Evolutionary conservation across 2,888 invertebrate species (phyloP).

Genomic region (Strigamia transsilvanica): DNA sequence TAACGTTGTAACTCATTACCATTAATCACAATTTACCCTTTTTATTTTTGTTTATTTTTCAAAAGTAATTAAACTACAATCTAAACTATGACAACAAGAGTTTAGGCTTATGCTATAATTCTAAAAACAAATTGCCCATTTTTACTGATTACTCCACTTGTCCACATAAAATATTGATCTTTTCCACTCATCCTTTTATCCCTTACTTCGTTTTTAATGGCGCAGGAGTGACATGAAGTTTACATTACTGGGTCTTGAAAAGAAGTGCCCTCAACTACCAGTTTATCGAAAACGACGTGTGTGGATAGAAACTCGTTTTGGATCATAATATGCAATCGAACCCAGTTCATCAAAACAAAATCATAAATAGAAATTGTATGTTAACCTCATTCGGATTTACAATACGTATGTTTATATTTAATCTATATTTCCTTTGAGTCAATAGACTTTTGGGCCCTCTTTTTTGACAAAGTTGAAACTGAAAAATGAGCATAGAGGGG

Average conservation of each 20-base stretch:
- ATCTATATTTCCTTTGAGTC: no score
- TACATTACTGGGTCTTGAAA: neutral
- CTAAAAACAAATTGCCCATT: neutral
- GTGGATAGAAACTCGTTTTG: neutral
- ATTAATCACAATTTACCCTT: neutral
- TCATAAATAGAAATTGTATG: no score
- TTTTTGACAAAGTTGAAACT: no score
- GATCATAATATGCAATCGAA: neutral
- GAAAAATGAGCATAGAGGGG: neutral
- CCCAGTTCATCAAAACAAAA: neutral
- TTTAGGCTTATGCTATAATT: neutral
- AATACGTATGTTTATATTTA: no score
- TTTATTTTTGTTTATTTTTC: neutral
- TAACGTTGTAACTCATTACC: neutral
- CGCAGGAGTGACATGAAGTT: slow-evolving; percentile 14
- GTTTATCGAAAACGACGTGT: slow-evolving; percentile 7
- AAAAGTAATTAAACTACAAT: neutral
- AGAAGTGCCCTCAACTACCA: neutral
- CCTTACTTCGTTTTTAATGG: neutral
- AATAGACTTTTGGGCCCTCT: no score
- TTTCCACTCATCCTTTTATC: neutral
- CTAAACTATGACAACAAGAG: neutral
- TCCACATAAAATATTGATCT: slow-evolving; percentile 13
- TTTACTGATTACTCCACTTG: slow-evolving; percentile 9
- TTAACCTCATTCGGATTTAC: no score